Evolutionary conservation across 2,888 invertebrate species (phyloP).

Genomic region (Torymus tubicola): DNA sequence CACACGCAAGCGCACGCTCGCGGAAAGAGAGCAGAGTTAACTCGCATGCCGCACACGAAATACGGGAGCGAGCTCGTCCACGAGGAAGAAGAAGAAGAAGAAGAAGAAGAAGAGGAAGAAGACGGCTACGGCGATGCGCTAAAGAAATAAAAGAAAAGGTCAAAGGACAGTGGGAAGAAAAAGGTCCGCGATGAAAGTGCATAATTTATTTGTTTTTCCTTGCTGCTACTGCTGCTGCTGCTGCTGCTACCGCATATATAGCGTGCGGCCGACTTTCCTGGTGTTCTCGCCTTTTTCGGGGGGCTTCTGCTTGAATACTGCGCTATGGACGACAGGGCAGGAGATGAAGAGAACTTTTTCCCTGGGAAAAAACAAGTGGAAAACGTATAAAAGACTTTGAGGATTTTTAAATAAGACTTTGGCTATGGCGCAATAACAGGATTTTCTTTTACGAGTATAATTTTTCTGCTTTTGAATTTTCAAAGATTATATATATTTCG

Average conservation of each 20-base stretch:
- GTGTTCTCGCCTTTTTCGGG: neutral
- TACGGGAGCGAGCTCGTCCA: neutral
- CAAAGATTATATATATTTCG: neutral
- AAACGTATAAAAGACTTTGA: constrained; percentile 23
- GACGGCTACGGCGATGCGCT: neutral
- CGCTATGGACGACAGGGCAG: neutral
- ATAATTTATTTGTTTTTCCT: constrained; percentile 52
- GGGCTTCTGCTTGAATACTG: neutral
- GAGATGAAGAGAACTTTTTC: neutral
- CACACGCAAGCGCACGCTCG: neutral
- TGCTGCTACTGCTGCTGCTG: no score
- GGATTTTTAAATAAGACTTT: neutral
- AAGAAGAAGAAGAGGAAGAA: constrained; percentile 2
- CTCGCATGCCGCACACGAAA: neutral
- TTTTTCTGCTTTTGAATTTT: neutral
- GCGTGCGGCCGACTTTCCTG: no score
- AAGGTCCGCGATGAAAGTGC: constrained; percentile 44
- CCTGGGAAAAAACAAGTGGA: neutral
- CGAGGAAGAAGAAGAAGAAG: constrained; percentile 8
- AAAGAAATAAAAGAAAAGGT: no score
- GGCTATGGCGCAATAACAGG: neutral
- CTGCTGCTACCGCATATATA: no score
- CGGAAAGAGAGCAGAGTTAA: neutral
- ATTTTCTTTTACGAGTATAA: neutral
- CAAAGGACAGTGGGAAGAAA: constrained; percentile 5